Percentiles rank a stretch among this genome's conserved stretches.
phyloP scores from a whole-genome alignment of 1,140 invertebrate genomes.

The Aphelinus atriplicis region DNA sequence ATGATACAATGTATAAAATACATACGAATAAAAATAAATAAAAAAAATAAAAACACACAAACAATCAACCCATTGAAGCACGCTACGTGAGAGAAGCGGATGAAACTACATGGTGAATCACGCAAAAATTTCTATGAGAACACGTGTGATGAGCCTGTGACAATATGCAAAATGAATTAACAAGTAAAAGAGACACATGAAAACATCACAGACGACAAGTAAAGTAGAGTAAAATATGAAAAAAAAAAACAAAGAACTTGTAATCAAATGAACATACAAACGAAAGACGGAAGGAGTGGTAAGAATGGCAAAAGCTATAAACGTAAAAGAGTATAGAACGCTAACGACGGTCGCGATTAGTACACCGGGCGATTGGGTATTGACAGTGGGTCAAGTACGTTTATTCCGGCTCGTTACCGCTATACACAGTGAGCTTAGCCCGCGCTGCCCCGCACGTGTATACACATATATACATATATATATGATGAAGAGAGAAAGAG shows the following conservation, averaged over 20 bases:
- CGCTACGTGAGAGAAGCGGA: conserved; percentile 42
- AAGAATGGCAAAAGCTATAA: background rate
- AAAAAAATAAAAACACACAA: conserved; percentile 42
- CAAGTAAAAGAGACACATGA: background rate
- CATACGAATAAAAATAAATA: conserved; percentile 25
- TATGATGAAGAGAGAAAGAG: too few relatives aligned
- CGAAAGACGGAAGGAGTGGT: background rate
- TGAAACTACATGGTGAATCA: conserved; percentile 6
- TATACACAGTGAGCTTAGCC: background rate
- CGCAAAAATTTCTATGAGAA: conserved; percentile 2
- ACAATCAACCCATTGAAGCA: conserved; percentile 48
- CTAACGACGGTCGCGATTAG: conserved; percentile 31
- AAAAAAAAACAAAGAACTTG: conserved; percentile 7
- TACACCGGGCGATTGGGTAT: conserved; percentile 28
- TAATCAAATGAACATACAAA: background rate
- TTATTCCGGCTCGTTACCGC: conserved; percentile 35
- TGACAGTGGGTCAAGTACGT: conserved; percentile 38
- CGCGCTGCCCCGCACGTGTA: background rate
- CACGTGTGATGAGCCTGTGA: conserved; percentile 1
- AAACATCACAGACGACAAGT: background rate
- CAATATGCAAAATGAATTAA: background rate
- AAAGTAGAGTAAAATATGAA: background rate
- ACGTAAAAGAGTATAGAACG: conserved; percentile 7
- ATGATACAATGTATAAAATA: too few relatives aligned
- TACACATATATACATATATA: too few relatives aligned